Conservation (phyloP, 1,140 invertebrate species). For the Heterodera carotae region DNA sequence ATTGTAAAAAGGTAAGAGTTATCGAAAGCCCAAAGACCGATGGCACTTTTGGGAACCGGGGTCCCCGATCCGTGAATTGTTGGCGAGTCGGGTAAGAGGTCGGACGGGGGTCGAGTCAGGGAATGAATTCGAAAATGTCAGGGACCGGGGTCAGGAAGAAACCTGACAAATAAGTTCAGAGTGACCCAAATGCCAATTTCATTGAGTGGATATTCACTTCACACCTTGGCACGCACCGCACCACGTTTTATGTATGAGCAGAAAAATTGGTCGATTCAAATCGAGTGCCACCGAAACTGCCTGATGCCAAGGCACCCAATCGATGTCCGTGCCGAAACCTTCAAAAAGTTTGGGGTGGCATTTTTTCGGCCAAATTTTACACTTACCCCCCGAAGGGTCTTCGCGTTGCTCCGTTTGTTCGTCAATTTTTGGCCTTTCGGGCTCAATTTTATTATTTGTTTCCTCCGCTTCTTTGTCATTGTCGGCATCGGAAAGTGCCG, state of each 20-base stretch:
- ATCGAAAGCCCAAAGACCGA: too few relatives aligned
- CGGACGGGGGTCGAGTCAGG: too few relatives aligned
- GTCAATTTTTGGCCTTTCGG: not conserved
- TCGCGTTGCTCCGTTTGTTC: not conserved
- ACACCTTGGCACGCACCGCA: conserved; percentile 63
- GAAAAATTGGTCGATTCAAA: conserved; percentile 62
- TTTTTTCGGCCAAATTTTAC: not conserved
- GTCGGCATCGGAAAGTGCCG: too few relatives aligned
- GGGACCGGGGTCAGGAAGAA: too few relatives aligned
- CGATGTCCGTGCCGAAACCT: conserved; percentile 56
- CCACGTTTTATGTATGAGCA: conserved; percentile 65
- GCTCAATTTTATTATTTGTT: not conserved
- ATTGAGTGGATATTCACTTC: conserved; percentile 52
- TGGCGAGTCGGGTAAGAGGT: too few relatives aligned
- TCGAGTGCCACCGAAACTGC: conserved; percentile 60
- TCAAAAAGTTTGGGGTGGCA: not conserved
- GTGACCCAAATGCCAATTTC: too few relatives aligned
- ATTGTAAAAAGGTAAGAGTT: too few relatives aligned
- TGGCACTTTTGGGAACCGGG: too few relatives aligned
- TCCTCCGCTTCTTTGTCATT: not conserved
- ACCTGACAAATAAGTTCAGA: too few relatives aligned
- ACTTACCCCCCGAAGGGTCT: not conserved
- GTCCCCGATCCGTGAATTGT: too few relatives aligned
- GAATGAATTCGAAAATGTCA: too few relatives aligned
- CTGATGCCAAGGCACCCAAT: conserved; percentile 59